phyloP scores from a whole-genome alignment of 1,140 invertebrate genomes.

The Drosophila burlai region DNA sequence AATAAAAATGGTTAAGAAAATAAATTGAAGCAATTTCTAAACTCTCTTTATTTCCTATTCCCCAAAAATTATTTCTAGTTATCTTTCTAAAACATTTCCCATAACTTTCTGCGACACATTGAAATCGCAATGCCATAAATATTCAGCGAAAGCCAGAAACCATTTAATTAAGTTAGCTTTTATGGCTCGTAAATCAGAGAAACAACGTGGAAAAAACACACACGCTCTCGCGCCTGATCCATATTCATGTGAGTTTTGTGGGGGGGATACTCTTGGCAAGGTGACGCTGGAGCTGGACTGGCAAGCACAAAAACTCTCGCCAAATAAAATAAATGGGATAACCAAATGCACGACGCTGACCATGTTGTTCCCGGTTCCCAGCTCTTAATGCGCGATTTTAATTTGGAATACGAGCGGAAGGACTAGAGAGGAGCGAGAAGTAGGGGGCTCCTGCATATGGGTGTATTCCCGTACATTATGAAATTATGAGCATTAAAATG shows the following conservation, averaged over 20 bases:
- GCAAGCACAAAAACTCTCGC: constrained; percentile 64
- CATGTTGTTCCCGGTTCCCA: constrained; percentile 63
- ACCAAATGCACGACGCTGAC: constrained; percentile 67
- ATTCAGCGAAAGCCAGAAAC: constrained; percentile 69
- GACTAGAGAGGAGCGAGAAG: background rate
- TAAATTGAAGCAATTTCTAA: background rate
- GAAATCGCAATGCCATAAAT: constrained; percentile 60
- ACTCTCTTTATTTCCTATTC: background rate
- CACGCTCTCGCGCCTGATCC: constrained; percentile 63
- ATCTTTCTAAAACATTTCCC: constrained; percentile 14
- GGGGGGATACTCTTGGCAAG: constrained; percentile 43
- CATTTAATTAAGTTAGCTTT: constrained; percentile 83
- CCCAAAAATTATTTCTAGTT: background rate
- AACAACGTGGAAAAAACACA: constrained; percentile 69
- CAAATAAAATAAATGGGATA: constrained; percentile 72
- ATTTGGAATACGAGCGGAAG: constrained; percentile 41
- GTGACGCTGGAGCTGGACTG: constrained; percentile 49
- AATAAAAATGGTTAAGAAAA: background rate
- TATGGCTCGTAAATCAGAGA: constrained; percentile 76
- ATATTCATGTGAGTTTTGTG: constrained; percentile 62
- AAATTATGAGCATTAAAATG: constrained; percentile 85
- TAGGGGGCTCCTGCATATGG: constrained; percentile 59
- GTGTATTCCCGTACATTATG: constrained; percentile 74
- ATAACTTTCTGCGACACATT: constrained; percentile 29
- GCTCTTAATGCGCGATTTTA: constrained; percentile 67